Conservation (phyloP, 2,888 invertebrate genomes). For the Ashinkailepas kermadecensis region DNA sequence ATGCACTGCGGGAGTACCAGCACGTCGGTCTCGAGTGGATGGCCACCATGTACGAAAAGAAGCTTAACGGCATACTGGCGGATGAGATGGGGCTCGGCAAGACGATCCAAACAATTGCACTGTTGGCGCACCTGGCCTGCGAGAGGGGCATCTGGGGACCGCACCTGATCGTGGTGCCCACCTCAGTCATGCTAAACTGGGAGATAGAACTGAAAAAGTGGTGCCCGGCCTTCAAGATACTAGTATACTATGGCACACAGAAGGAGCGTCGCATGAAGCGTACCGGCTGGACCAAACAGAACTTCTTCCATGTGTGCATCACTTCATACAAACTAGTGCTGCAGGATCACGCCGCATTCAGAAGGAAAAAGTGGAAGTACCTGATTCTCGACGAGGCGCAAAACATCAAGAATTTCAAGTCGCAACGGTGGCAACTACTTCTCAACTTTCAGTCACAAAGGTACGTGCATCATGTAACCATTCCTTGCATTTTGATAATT, state of each 20-base stretch:
- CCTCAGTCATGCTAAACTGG: slow-evolving; percentile 99
- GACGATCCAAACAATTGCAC: slow-evolving; percentile 92
- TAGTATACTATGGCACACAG: slow-evolving; percentile 94
- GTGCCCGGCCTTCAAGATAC: slow-evolving; percentile 98
- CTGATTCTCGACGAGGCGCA: slow-evolving; percentile 97
- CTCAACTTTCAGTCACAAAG: slow-evolving; percentile 88
- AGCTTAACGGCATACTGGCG: slow-evolving; percentile 90
- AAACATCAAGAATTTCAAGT: slow-evolving; percentile 99
- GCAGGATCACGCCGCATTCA: slow-evolving; percentile 95
- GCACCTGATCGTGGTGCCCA: slow-evolving; percentile 96
- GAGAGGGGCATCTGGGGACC: slow-evolving; percentile 95
- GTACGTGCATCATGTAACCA: slow-evolving; percentile 44
- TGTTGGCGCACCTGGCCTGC: slow-evolving; percentile 87
- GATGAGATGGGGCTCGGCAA: slow-evolving; percentile 97
- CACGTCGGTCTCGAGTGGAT: slow-evolving; percentile 97
- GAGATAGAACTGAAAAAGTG: slow-evolving; percentile 99
- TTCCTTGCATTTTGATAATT: no score
- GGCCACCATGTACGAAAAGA: slow-evolving; percentile 89
- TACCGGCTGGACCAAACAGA: slow-evolving; percentile 89
- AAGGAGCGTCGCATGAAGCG: slow-evolving; percentile 89
- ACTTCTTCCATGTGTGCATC: slow-evolving; percentile 96
- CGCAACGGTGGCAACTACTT: slow-evolving; percentile 94
- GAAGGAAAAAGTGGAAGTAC: slow-evolving; percentile 97
- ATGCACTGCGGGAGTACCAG: slow-evolving; percentile 86
- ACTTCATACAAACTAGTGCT: slow-evolving; percentile 97